phyloP scores from a whole-genome alignment of 2,797 vertebrate genomes.

The Xiphorhynchus erythropygius region DNA sequence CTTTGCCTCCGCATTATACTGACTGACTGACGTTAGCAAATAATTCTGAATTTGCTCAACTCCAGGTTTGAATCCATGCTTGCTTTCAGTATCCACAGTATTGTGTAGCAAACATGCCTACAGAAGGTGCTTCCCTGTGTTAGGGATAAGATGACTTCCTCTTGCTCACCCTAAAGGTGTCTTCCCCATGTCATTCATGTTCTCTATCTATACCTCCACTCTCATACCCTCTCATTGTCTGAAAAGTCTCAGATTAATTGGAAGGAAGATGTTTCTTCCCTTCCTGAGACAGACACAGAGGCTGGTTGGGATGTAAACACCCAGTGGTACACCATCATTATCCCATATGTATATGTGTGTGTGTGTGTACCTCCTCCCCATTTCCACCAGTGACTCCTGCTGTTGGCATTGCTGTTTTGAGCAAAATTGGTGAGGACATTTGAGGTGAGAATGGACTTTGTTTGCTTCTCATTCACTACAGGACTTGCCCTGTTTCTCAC shows the following conservation, averaged over 20 bases:
- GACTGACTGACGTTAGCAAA: background rate
- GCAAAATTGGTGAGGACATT: background rate
- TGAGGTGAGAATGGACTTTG: background rate
- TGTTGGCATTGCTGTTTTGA: background rate
- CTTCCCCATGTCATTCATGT: background rate
- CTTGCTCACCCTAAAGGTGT: too few relatives aligned
- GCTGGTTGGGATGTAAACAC: background rate
- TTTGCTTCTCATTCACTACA: background rate
- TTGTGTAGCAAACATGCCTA: background rate
- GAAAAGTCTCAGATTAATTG: background rate
- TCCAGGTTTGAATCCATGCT: background rate
- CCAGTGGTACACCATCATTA: background rate
- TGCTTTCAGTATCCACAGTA: background rate
- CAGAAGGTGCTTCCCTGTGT: background rate
- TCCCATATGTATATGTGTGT: fast-evolving
- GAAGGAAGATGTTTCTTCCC: background rate
- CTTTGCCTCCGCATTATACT: background rate
- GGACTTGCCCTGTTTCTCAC: background rate
- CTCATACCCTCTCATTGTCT: background rate
- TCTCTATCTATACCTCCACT: background rate
- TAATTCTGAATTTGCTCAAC: background rate
- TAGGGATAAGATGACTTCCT: background rate
- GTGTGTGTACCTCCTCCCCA: background rate
- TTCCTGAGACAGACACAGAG: background rate
- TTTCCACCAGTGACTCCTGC: background rate